Percentiles rank a stretch among this genome's conserved stretches.
Conservation (phyloP, 1,140 invertebrate genomes). For the Mactra quadrangularis region DNA sequence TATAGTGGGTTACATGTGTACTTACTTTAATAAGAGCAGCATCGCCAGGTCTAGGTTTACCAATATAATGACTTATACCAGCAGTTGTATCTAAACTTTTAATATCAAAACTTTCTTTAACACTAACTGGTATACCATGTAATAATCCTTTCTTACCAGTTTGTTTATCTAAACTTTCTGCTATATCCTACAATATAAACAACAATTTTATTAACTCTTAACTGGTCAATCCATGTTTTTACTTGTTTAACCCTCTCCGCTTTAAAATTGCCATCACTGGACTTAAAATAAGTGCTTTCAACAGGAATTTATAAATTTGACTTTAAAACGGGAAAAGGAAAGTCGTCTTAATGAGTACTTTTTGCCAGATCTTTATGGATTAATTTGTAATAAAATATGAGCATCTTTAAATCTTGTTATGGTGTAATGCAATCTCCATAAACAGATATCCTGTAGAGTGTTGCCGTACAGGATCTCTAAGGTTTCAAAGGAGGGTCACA, state of each 20-base stretch:
- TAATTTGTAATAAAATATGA: too few species aligned
- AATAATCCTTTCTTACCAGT: slow-evolving; percentile 1
- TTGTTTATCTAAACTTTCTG: background rate
- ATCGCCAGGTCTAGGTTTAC: slow-evolving; percentile 6
- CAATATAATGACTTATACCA: slow-evolving; percentile 22
- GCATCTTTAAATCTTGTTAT: too few species aligned
- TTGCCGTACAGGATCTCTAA: too few species aligned
- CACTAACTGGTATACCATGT: slow-evolving; percentile 43
- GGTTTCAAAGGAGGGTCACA: too few species aligned
- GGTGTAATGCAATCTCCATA: too few species aligned
- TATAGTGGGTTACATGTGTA: too few species aligned
- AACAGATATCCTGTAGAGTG: too few species aligned
- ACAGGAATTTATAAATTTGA: too few species aligned
- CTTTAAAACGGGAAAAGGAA: too few species aligned
- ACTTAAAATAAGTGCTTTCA: too few species aligned
- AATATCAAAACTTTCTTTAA: slow-evolving; percentile 54
- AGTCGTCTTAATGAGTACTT: too few species aligned
- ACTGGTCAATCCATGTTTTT: background rate
- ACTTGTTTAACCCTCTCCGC: background rate
- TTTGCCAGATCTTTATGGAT: too few species aligned
- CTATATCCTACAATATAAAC: background rate
- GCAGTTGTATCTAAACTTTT: slow-evolving; percentile 17
- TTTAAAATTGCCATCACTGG: background rate
- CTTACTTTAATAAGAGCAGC: slow-evolving; percentile 50
- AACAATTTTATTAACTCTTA: background rate